Evolutionary conservation across 2,888 invertebrate species (phyloP), one percentile per base, ranked within the genome.

Genomic region (Conomelus anceps): DNA sequence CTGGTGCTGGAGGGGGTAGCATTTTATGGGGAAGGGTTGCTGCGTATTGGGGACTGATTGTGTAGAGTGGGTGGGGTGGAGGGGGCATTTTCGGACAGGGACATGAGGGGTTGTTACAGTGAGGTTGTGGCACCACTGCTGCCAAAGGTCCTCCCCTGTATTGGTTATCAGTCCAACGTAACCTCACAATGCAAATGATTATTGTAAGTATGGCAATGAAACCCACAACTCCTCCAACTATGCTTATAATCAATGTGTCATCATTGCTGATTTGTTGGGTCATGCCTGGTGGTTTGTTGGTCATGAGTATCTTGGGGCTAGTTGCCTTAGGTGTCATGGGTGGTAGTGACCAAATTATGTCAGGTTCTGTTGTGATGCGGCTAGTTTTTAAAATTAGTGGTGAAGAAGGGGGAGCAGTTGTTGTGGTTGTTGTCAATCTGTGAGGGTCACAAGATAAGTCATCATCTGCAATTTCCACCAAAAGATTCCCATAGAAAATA

Each of bases 191-290:
- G 92, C 98, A 98, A 91, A 98, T 98, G n/a, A 96, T 96, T 26
- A 98, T 96, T 41, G 98, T 97, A 89, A 98, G 94, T 91, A 98
- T 96, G 17, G 97, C 97, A 91, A 98, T 98, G 92, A 98, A 97
- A 0, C 97, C 97, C 0, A 98, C 98, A 0, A 98, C 98, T 0
- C 98, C 98, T 0, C 98, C 98, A 0, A 98, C 98, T 91, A 98
- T 98, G n/a, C 98, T 98, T 90, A 98, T 98, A 88, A 98, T 98
- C n/a, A 98, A 94, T 4, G 98, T 98, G 92, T 98, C 98, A 92
- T 98, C 98, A 92, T 98, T 98, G 89, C 95, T 96, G 17, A 97
- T 95, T 0, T 96, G 94, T 11, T 95, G 94, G 1, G 95, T 94
- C 1, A 94, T 93, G 1, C 94, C 94, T 26, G 94, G 94, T 20